Base-by-base conservation (phyloP, 2,113 vertebrate genomes). In the Barbus barbus region DNA sequence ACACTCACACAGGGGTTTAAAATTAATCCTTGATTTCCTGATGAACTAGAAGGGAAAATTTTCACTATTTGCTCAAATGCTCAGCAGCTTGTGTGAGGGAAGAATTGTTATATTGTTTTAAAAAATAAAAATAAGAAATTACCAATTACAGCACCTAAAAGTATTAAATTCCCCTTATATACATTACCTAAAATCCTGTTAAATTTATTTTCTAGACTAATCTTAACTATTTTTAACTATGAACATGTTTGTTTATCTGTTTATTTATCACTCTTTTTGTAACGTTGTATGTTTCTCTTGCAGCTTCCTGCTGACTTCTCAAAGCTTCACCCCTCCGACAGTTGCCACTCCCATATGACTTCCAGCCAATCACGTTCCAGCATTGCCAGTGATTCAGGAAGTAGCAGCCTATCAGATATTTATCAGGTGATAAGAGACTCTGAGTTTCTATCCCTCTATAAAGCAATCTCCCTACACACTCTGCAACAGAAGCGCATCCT, bases 391-490 rank as follows among this genome's bases (percentile, higher is more conserved):
- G 98, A 99, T 93, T 99, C 98, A 89, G 98, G 98, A 89, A 99
- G 98, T 95, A 99, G 98, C 95, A 99, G 98, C 92, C 96, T 99
- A 91, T 99, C 98, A 91, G 98, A 99, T 94, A 98, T 99, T 93
- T 99, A 99, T 93, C 98, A 99, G 98, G 98, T 99, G 95, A 94
- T 24, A 18, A 61, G 22, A 41, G 9, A 31, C 44, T 38, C 28
- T 56, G 53, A n/a, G 18, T 72, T n/a, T 46, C 11, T 69, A 38
- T 65, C 38, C 22, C 38, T 31, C 16, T 51, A 46, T 16, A 58
- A 7, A 31, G 60, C 28, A 51, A 3, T 31, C 6, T 60, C 13
- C 36, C 26, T 36, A 31, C 71, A 16, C 33, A 18, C 26, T 28
- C 24, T 1, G 6, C 36, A 58, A 53, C 26, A 4, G 78, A 80